Percentiles rank a stretch among this genome's conserved stretches.
phyloP scores from a whole-genome alignment of 2,888 invertebrate species.

The Deladenus siricidicola region DNA sequence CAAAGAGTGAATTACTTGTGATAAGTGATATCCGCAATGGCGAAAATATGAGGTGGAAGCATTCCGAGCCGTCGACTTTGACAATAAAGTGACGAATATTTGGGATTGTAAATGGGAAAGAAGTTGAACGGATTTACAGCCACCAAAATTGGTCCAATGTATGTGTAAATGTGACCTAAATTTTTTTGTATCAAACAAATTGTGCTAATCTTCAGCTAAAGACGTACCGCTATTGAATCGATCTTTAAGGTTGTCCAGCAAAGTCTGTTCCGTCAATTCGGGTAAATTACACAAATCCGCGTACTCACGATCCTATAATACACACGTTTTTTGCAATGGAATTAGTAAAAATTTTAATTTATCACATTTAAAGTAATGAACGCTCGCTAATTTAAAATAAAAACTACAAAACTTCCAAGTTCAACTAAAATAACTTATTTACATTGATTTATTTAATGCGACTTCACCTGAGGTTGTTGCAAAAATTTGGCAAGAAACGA shows the following conservation, averaged over 20 bases:
- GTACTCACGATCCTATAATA: constrained; percentile 74
- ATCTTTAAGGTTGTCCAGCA: constrained; percentile 74
- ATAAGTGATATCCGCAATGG: constrained; percentile 61
- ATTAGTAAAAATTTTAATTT: no score
- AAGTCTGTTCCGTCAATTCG: constrained; percentile 79
- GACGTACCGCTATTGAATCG: constrained; percentile 65
- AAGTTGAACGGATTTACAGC: constrained; percentile 72
- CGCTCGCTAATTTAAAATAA: no score
- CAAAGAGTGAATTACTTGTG: constrained; percentile 49
- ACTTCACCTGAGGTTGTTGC: constrained; percentile 65
- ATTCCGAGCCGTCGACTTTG: constrained; percentile 83
- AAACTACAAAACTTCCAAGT: no score
- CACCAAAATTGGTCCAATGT: constrained; percentile 66
- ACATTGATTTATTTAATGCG: not conserved
- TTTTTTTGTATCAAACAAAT: not conserved
- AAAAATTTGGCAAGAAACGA: constrained; percentile 84
- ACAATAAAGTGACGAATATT: constrained; percentile 82
- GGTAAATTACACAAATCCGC: constrained; percentile 90
- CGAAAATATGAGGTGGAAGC: constrained; percentile 90
- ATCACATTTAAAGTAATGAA: no score
- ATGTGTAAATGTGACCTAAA: constrained; percentile 78
- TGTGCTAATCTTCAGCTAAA: not conserved
- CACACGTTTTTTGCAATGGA: no score
- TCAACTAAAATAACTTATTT: no score
- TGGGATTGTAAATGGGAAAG: constrained; percentile 93